Evolutionary conservation across 37 sponge, comb jelly and placozoan genomes (phyloP).

Genomic region (Beroe ovata): DNA sequence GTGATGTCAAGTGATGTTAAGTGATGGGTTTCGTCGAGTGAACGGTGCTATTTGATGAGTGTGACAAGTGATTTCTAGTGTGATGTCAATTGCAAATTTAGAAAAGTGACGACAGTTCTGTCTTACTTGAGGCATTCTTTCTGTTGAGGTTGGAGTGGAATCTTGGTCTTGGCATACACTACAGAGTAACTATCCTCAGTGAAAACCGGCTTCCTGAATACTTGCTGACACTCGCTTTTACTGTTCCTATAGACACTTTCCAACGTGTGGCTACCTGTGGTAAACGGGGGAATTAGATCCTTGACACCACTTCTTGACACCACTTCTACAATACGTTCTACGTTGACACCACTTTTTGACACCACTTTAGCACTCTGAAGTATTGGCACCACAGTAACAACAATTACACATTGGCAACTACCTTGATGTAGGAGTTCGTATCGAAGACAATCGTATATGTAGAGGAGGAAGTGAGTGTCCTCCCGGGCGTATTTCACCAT

Average conservation of each 20-base stretch:
- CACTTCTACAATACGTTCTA: too few species aligned
- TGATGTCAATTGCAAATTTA: too few species aligned
- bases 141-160: conserved; percentile 78
- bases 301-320: not conserved
- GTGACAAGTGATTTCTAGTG: too few species aligned
- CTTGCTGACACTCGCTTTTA: conserved; percentile 39
- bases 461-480: conserved; percentile 96
- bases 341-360: not conserved
- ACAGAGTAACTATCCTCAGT: conserved; percentile 71
- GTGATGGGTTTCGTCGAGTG: too few species aligned
- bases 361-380: not conserved
- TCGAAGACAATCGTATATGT: conserved; percentile 85
- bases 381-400: too few species aligned
- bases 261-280: conserved; percentile 11
- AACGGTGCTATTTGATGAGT: too few species aligned
- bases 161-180: conserved; percentile 76
- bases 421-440: conserved; percentile 79
- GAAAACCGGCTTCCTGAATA: conserved; percentile 76
- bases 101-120: too few species aligned
- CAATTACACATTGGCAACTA: too few species aligned
- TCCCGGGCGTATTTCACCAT: conserved; percentile 92
- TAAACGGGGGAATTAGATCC: not conserved
- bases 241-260: conserved; percentile 61
- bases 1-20: too few species aligned
- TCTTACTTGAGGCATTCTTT: conserved; percentile 61